Evolutionary conservation across 2,113 vertebrate genomes (phyloP).

Genomic region (Recurvirostra avosetta): DNA sequence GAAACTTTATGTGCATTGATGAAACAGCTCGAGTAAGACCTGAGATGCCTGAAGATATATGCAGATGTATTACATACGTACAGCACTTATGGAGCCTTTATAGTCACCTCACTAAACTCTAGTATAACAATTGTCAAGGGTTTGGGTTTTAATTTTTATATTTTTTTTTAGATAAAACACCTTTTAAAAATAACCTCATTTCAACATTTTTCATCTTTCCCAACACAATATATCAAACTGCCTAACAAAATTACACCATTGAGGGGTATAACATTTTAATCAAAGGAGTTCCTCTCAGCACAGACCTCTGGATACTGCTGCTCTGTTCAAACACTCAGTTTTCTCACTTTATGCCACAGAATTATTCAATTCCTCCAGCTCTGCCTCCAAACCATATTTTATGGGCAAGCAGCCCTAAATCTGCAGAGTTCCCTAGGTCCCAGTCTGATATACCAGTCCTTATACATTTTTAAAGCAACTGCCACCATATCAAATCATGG

Average conservation of each 20-base stretch:
- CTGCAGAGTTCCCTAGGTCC: not conserved
- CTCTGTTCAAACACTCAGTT: not conserved
- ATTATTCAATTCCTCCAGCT: not conserved
- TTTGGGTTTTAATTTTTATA: not conserved
- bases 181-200: not conserved
- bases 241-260: not conserved
- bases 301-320: not conserved
- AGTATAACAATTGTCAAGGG: not conserved
- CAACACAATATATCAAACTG: not conserved
- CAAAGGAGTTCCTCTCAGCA: not conserved
- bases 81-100: not conserved
- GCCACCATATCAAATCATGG: not conserved
- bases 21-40: not conserved
- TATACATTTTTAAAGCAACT: not conserved
- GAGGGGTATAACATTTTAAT: not conserved
- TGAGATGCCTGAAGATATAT: not conserved
- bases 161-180: not conserved
- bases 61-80: not conserved
- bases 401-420: not conserved
- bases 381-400: not conserved
- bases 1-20: not conserved
- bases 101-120: not conserved
- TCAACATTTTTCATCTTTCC: not conserved
- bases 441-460: not conserved
- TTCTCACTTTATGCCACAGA: not conserved